Base-by-base conservation (phyloP, 2,797 vertebrate genomes). In the Aythya fuligula region DNA sequence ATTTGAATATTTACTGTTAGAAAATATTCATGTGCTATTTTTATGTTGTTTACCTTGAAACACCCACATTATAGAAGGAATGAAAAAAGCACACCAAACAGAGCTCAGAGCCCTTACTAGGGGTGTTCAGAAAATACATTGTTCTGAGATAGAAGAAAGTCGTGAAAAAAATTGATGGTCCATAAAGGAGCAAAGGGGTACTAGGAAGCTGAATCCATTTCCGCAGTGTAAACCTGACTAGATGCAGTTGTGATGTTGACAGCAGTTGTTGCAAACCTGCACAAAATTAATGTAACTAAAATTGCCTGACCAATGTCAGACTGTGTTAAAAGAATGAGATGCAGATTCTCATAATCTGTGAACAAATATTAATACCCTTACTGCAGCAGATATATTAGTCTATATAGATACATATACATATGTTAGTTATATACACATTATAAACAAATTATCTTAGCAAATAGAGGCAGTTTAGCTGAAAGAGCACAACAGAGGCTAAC, bases 21-120 rank as follows among this genome's bases (percentile, higher is more conserved):
- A 43, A 90, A 77, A 18, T 27, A 73, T 16, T 87, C 4, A 64
- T 24, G 43, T 19, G 80, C 16, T 76, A 25, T 71, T 91, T 92
- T 91, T 77, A 82, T 53, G 28, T 79, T 91, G 30, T 65, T 94
- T 85, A 67, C 61, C 79, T 72, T 62, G 49, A 83, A 94, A 74
- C 19, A 70, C 13, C 7, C 13, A 47, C 17, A 53, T 53, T 53
- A 53, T 28, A 5, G 30, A 83, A 94, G 67, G 85, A 89, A 82
- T 58, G 24, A 70, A 93, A 90, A 56, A 62, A n/a, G 54, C 4
- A 0, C 39, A 90, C 21, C 30, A 86, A 89, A 45, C 4, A 51
- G 27, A 67, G 32, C 61, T 77, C 57, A 79, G 12, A 85, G 53
- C 24, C 32, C 14, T 79, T 47, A 58, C 36, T 62, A 22, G 6